These are phyloP conservation scores for Colinus virginianus DNA, from an alignment of 2,113 vertebrate species.

Conservation along the genomic window DNA sequence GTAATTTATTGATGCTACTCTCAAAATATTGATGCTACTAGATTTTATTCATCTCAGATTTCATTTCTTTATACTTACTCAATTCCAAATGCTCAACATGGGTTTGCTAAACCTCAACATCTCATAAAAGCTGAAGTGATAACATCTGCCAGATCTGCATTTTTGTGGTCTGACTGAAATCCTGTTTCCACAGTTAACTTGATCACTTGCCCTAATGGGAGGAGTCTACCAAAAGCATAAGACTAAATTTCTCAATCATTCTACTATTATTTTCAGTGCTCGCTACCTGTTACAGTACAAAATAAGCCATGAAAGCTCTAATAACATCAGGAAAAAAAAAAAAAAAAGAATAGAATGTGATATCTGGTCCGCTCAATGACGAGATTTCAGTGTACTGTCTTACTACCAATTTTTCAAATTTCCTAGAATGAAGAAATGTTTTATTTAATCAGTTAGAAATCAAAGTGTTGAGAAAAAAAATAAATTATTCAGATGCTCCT, in stretches of 20 bases:
- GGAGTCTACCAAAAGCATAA: not conserved
- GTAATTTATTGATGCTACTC: not conserved
- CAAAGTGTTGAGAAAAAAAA: not conserved
- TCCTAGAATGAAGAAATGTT: not conserved
- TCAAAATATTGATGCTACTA: not conserved
- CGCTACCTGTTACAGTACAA: not conserved
- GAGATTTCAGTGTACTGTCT: not conserved
- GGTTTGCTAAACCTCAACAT: not conserved
- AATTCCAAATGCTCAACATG: not conserved
- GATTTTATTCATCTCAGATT: not conserved
- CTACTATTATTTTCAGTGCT: not conserved
- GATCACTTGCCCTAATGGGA: not conserved
- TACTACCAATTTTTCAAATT: not conserved
- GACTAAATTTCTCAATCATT: not conserved
- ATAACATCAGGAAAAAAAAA: not conserved
- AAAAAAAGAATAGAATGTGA: not conserved
- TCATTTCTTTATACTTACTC: not conserved
- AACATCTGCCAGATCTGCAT: not conserved
- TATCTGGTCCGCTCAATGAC: not conserved
- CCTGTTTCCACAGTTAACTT: not conserved
- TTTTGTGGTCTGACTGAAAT: not conserved
- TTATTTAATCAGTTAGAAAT: not conserved
- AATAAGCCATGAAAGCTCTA: not conserved
- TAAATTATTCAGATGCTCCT: not conserved
- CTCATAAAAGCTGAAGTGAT: not conserved